A percentile compares a stretch with the other conserved stretches of the same genome.
These are phyloP conservation scores for Phoronis australis DNA, from an alignment of 2,888 invertebrate species.

Conservation along the genomic window DNA sequence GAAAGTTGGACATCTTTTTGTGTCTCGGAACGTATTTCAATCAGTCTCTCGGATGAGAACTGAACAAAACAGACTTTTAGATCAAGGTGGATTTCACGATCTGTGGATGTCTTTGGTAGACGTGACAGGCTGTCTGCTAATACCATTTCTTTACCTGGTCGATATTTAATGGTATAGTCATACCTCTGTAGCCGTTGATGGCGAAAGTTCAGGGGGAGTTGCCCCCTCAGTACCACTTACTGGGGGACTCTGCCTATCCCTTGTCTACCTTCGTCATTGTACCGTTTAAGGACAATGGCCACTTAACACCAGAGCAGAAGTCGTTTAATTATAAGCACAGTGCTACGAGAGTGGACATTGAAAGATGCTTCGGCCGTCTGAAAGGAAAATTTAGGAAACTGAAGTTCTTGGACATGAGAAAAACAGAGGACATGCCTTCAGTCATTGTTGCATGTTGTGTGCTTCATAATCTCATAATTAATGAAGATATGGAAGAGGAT, in stretches of 20 bases:
- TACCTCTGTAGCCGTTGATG: constrained; percentile 16
- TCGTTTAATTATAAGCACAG: constrained; percentile 6
- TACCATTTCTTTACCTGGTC: constrained; percentile 12
- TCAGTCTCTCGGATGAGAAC: neutral
- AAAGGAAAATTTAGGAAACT: constrained; percentile 12
- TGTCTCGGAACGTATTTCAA: constrained; percentile 1
- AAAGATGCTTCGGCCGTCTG: constrained; percentile 10
- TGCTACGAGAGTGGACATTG: constrained; percentile 4
- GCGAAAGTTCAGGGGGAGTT: too few species aligned
- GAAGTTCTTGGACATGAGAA: neutral
- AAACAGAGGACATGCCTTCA: too few species aligned
- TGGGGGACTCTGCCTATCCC: constrained; percentile 15
- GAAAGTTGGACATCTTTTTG: constrained; percentile 5
- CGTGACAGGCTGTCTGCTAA: constrained; percentile 15
- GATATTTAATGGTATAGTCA: constrained; percentile 9
- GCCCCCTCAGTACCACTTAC: constrained; percentile 10
- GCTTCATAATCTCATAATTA: too few species aligned
- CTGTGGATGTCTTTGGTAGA: too few species aligned
- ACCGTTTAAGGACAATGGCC: constrained; percentile 12
- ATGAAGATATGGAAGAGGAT: too few species aligned
- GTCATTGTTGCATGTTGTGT: too few species aligned
- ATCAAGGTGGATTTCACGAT: too few species aligned
- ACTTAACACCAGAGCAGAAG: constrained; percentile 4
- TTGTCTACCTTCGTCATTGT: constrained; percentile 5
- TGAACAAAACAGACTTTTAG: neutral